A percentile compares a stretch with the other conserved stretches of the same genome.
Conservation (phyloP, 1,140 invertebrate genomes). For the Diprion similis region DNA sequence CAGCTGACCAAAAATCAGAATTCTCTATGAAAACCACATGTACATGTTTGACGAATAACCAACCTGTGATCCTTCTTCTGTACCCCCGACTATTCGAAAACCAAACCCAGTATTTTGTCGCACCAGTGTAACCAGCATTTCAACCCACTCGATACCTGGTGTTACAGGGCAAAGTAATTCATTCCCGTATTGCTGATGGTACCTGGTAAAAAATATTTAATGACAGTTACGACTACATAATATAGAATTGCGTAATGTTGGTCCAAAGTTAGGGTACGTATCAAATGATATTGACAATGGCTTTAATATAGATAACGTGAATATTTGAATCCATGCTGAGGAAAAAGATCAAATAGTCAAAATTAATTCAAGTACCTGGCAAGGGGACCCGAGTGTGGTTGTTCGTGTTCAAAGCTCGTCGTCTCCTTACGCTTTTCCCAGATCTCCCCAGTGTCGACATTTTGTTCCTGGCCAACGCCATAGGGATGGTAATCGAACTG, state of each 20-base stretch:
- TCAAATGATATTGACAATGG: slow-evolving; percentile 15
- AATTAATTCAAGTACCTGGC: slow-evolving; percentile 49
- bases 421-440: slow-evolving; percentile 68
- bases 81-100: slow-evolving; percentile 98
- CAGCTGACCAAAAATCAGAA: background rate
- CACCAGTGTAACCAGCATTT: slow-evolving; percentile 80
- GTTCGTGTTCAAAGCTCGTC: slow-evolving; percentile 74
- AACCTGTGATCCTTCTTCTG: slow-evolving; percentile 95
- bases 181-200: slow-evolving; percentile 48
- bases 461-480: slow-evolving; percentile 56
- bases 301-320: background rate
- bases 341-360: background rate
- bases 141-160: slow-evolving; percentile 69
- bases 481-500: slow-evolving; percentile 48
- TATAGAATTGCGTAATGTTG: slow-evolving; percentile 17
- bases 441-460: slow-evolving; percentile 59
- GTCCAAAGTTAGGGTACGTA: background rate
- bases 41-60: slow-evolving; percentile 31
- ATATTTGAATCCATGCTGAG: background rate
- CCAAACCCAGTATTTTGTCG: slow-evolving; percentile 91
- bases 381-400: slow-evolving; percentile 65
- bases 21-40: background rate
- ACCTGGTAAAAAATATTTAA: slow-evolving; percentile 40
- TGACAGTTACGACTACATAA: slow-evolving; percentile 17
- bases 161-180: slow-evolving; percentile 57